Conservation (phyloP, 1,140 invertebrate species). For the Propsilocerus akamusi region DNA sequence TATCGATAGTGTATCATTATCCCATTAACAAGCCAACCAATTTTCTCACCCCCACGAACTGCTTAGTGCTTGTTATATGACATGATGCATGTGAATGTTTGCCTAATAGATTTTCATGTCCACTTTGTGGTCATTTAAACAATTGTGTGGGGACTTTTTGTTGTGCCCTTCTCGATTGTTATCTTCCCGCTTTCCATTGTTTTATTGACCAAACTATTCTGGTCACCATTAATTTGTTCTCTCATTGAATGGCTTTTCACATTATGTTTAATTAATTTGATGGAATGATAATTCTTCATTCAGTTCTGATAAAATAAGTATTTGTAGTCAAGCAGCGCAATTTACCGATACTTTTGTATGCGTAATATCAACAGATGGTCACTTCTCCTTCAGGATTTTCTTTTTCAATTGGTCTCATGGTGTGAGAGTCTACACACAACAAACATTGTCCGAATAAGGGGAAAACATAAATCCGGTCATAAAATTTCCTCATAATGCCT, state of each 20-base stretch:
- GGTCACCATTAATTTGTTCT: neutral
- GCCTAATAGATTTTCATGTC: conserved; percentile 1
- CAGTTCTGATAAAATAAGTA: too few species aligned
- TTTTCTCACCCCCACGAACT: neutral
- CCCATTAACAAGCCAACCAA: neutral
- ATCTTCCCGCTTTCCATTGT: neutral
- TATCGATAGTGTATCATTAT: neutral
- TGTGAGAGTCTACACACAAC: conserved; percentile 2
- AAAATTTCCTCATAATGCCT: too few species aligned
- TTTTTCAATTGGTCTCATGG: neutral
- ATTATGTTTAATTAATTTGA: neutral
- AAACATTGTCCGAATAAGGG: too few species aligned
- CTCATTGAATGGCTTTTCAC: neutral
- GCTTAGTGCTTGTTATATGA: neutral
- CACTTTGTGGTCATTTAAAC: neutral
- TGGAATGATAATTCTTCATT: too few species aligned
- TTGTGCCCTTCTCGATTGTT: too few species aligned
- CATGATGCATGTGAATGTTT: neutral
- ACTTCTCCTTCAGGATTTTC: neutral
- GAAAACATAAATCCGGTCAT: too few species aligned
- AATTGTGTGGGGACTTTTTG: conserved; percentile 1
- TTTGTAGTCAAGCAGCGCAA: too few species aligned
- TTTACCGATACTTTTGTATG: too few species aligned
- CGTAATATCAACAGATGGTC: conserved; percentile 2
- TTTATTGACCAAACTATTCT: neutral